Percentiles rank a stretch among this genome's conserved stretches.
Conservation (phyloP, 2,113 vertebrate genomes). For the Solea senegalensis region DNA sequence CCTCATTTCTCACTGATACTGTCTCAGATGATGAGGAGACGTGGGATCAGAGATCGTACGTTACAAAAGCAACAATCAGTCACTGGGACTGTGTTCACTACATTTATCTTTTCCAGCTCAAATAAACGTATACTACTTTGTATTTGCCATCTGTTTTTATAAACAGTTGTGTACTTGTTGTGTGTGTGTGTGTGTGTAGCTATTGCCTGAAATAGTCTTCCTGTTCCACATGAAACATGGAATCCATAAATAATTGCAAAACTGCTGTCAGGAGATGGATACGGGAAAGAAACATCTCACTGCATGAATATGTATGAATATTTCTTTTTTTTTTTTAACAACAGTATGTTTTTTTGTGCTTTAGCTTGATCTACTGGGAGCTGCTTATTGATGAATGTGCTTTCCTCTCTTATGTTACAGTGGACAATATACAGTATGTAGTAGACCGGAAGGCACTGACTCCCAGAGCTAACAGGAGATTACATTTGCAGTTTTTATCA, state of each 20-base stretch:
- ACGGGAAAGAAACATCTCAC: constrained; percentile 49
- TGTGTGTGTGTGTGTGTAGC: constrained; percentile 13
- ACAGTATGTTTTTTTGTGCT: constrained; percentile 2
- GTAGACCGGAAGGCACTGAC: not conserved
- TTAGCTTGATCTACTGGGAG: not conserved
- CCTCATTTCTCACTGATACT: constrained; percentile 68
- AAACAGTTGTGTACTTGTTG: constrained; percentile 38
- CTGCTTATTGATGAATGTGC: constrained; percentile 13
- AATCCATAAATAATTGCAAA: constrained; percentile 64
- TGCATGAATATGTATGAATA: constrained; percentile 45
- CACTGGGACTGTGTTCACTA: constrained; percentile 41
- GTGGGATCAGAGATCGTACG: constrained; percentile 52
- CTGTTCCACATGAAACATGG: constrained; percentile 62
- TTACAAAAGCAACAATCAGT: constrained; percentile 58
- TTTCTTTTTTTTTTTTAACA: not conserved
- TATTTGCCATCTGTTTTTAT: constrained; percentile 64
- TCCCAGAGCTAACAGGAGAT: too few species aligned
- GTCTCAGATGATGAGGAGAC: constrained; percentile 47
- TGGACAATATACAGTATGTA: not conserved
- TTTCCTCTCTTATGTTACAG: not conserved
- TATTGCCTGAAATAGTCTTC: constrained; percentile 64
- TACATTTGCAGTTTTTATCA: too few species aligned
- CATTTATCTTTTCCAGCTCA: constrained; percentile 56
- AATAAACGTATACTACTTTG: constrained; percentile 58
- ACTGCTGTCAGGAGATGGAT: constrained; percentile 58